Evolutionary conservation across 2,797 vertebrate genomes (phyloP), one percentile per base, ranked within the genome.

Genomic region (Hippopotamyrus pictus): DNA sequence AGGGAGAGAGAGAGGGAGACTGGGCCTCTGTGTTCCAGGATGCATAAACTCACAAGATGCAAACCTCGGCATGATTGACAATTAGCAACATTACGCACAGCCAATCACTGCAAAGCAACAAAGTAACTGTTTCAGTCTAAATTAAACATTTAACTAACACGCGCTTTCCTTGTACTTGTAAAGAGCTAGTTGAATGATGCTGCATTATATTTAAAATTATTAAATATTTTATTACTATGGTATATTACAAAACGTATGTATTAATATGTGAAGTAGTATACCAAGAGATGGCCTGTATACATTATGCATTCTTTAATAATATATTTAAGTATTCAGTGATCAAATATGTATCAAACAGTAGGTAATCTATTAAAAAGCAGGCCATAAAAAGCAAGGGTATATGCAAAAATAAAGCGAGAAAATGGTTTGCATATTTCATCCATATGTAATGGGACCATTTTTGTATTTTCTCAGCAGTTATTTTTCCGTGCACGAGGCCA

Each of bases 201-300:
- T 33, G 11, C 12, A 51, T 53, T 53, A 17, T 29, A 25, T 62
- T 57, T 57, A 7, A n/a, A 53, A 29, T 25, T 14, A 29, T 53
- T 53, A 37, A 84, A 84, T 44, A 84, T 50, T 69, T 76, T 76
- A 76, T 76, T 76, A 76, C 82, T 89, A 89, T 94, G 92, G 89
- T 94, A 94, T 69, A 69, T 33, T 69, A 69, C 62, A 69, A 69
- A 93, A 95, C 90, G 88, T 89, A 93, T 91, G 89, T 91, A 88
- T 92, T 92, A 91, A 93, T 91, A 91, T 93, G 92, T 89, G 90
- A 89, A 93, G 92, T 83, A 5, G 90, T 92, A 76, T 94, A 91
- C 92, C 91, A 91, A 93, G 89, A 89, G 88, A 90, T 90, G 90
- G 85, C 92, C 90, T 3, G 88, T 59, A 69, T 57, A 69, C 59